A percentile compares a stretch with the other conserved stretches of the same genome.
Evolutionary conservation across 2,888 invertebrate species (phyloP).

Genomic region (Nasonovia ribisnigri): DNA sequence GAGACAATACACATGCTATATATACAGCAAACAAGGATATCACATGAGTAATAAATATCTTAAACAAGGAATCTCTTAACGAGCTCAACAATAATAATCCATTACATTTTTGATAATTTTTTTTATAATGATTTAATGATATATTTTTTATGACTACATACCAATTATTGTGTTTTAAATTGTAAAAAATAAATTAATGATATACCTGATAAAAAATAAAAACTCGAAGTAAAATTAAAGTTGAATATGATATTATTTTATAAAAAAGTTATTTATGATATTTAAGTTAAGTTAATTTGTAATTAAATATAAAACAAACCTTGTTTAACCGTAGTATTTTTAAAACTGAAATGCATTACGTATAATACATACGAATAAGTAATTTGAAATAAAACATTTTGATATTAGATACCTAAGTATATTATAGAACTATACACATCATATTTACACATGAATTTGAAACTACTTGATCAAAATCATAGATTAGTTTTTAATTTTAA

Average conservation of each 20-base stretch:
- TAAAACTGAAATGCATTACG: neutral
- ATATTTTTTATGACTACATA: neutral
- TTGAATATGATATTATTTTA: neutral
- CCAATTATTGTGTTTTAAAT: neutral
- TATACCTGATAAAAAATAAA: neutral
- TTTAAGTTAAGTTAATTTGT: neutral
- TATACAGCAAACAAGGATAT: neutral
- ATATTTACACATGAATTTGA: neutral
- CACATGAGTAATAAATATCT: neutral
- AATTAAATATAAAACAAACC: neutral
- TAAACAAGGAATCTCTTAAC: neutral
- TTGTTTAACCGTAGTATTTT: neutral
- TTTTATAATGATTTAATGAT: neutral
- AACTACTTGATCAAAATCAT: neutral
- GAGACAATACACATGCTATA: slow-evolving; percentile 14
- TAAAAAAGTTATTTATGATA: neutral
- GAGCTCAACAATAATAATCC: neutral
- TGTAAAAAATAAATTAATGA: neutral
- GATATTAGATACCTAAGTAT: neutral
- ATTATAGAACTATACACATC: neutral
- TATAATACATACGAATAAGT: neutral
- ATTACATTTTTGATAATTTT: neutral
- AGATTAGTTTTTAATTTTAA: neutral
- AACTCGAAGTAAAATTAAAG: neutral
- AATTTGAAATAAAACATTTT: neutral